Percentiles rank a stretch among this genome's conserved stretches.
phyloP scores from a whole-genome alignment of 2,797 vertebrate genomes.

The Sebastolobus alascanus region DNA sequence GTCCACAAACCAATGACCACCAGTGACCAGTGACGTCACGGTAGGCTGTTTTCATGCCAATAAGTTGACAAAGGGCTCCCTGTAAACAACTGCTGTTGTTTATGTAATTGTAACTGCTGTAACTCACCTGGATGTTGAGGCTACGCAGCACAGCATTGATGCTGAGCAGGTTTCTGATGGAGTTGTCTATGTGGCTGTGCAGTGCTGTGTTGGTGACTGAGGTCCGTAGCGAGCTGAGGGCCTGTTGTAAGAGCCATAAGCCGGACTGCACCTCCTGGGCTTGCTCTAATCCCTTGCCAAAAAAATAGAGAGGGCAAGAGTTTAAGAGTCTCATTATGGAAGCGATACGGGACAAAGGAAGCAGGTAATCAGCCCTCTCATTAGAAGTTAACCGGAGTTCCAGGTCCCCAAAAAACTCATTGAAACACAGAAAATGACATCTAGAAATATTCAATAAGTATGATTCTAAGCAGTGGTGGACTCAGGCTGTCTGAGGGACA shows the following conservation, averaged over 20 bases:
- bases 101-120: neutral
- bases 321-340: slow-evolving; percentile 3
- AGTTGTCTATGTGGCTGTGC: slow-evolving; percentile 84
- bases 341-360: slow-evolving; percentile 5
- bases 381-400: slow-evolving; percentile 2
- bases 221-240: slow-evolving; percentile 78
- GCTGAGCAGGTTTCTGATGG: slow-evolving; percentile 85
- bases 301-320: slow-evolving; percentile 24
- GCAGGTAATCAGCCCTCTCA: slow-evolving; percentile 18
- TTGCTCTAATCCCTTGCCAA: slow-evolving; percentile 80
- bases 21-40: too few relatives aligned
- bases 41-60: neutral
- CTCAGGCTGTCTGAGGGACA: too few relatives aligned
- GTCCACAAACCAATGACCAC: too few relatives aligned
- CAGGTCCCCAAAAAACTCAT: neutral
- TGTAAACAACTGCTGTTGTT: neutral
- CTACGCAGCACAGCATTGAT: slow-evolving; percentile 87
- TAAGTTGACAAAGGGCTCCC: neutral
- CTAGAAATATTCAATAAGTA: neutral
- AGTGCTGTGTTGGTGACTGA: slow-evolving; percentile 83
- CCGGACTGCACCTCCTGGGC: slow-evolving; percentile 89
- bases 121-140: slow-evolving; percentile 88
- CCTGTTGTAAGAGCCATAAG: slow-evolving; percentile 86
- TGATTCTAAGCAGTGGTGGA: neutral
- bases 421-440: neutral